phyloP scores from a whole-genome alignment of 1,140 invertebrate genomes.

The Ridgeia piscesae region DNA sequence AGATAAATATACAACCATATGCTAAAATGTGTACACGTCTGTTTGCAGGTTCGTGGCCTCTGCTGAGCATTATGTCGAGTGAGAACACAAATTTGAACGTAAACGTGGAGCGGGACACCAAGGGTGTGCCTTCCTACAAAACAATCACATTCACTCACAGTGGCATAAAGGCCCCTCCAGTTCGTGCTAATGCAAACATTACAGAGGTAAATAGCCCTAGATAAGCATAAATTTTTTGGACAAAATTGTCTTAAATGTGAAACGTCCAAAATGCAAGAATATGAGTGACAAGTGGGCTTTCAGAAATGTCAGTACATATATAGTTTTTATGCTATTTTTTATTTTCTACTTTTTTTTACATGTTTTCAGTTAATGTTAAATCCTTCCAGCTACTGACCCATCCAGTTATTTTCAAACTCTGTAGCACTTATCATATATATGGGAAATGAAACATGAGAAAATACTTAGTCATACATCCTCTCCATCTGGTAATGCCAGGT shows the following conservation, averaged over 20 bases:
- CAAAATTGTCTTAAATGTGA: neutral
- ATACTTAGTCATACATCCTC: neutral
- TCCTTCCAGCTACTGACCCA: neutral
- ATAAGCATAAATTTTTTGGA: too few species aligned
- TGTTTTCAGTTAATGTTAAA: neutral
- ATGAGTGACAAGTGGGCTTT: neutral
- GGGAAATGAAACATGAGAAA: neutral
- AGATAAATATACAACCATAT: too few species aligned
- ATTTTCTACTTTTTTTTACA: neutral
- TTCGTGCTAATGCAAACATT: neutral
- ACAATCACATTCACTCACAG: neutral
- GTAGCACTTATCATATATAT: neutral
- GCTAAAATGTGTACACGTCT: neutral
- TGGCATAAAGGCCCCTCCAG: neutral
- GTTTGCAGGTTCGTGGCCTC: neutral
- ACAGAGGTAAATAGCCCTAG: neutral
- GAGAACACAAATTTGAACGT: neutral
- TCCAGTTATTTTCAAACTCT: neutral
- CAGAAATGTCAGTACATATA: neutral
- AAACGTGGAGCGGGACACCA: neutral
- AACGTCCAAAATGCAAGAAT: neutral
- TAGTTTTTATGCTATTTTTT: neutral
- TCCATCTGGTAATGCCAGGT: neutral
- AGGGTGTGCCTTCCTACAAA: neutral
- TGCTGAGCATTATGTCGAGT: neutral